Evolutionary conservation across 2,888 invertebrate genomes (phyloP), one percentile per base, ranked within the genome.

Genomic region (Microctonus hyperodae): DNA sequence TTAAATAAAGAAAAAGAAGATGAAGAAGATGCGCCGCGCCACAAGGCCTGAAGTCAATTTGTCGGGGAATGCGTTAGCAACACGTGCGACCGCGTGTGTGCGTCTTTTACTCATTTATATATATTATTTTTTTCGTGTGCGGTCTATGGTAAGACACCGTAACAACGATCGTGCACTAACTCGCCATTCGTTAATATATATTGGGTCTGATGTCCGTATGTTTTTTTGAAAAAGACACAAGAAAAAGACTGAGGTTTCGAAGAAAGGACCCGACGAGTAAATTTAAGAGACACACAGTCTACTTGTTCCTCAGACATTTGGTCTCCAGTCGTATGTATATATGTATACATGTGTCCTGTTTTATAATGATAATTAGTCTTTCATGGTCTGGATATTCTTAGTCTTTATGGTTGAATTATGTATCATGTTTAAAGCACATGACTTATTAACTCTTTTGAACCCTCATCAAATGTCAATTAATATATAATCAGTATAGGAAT

Each of bases 1-100:
- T 57, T 23, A 62, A 58, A 58, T 60, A 40, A 16, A 16, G 64
- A 37, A 16, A 59, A 55, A 37, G 68, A 61, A 7, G 50, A 60
- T 20, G 28, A 63, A 66, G 56, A 69, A 66, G 70, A 4, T 1
- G 69, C 58, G 73, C 68, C 67, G 72, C 73, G 73, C 70, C 76
- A 70, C 79, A 77, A 81, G 81, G 81, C 79, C 81, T 83, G 82
- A 81, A 82, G 82, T 82, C 81, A 83, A 83, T 83, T 83, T 83
- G 83, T 82, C 81, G 82, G 79, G 78, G 83, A 83, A 83, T 83
- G 82, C 79, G 78, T 78, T 71, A 65, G 73, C 68, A 81, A 83
- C 83, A 82, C 81, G 81, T 82, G 82, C 77, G 78, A 2, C 68
- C 73, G 69, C 74, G 74, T 75, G 67, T 71, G n/a, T n/a, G 65